Conservation (phyloP, 2,797 vertebrate species). For the Lacerta viridis region DNA sequence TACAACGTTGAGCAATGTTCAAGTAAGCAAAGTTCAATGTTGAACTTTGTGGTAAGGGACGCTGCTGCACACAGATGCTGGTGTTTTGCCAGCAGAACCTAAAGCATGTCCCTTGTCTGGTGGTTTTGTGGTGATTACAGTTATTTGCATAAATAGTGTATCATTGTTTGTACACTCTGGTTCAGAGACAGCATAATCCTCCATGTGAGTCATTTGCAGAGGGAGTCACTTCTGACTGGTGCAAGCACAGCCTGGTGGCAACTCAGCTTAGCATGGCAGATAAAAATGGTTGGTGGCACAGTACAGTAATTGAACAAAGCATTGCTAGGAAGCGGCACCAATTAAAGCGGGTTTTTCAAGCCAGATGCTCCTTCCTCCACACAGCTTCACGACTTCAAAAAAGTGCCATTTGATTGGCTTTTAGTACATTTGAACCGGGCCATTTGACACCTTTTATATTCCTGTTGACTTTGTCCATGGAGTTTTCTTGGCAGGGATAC, state of each 20-base stretch:
- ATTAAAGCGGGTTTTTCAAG: background rate
- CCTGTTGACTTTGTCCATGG: no score
- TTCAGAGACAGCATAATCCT: background rate
- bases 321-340: background rate
- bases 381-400: background rate
- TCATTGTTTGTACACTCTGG: background rate
- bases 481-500: no score
- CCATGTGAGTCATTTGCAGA: background rate
- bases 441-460: background rate
- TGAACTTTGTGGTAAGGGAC: background rate
- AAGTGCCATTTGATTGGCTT: background rate
- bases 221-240: background rate
- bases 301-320: background rate
- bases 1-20: slow-evolving; percentile 4
- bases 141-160: background rate
- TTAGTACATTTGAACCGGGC: background rate
- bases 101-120: background rate
- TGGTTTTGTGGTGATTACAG: slow-evolving; percentile 3
- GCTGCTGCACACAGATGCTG: background rate
- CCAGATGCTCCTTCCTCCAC: background rate
- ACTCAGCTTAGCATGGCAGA: no score
- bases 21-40: no score
- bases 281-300: background rate
- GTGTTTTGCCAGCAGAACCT: background rate
- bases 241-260: background rate